These are phyloP conservation scores for Strix uralensis DNA, from an alignment of 2,113 vertebrate genomes.

Conservation along the genomic window DNA sequence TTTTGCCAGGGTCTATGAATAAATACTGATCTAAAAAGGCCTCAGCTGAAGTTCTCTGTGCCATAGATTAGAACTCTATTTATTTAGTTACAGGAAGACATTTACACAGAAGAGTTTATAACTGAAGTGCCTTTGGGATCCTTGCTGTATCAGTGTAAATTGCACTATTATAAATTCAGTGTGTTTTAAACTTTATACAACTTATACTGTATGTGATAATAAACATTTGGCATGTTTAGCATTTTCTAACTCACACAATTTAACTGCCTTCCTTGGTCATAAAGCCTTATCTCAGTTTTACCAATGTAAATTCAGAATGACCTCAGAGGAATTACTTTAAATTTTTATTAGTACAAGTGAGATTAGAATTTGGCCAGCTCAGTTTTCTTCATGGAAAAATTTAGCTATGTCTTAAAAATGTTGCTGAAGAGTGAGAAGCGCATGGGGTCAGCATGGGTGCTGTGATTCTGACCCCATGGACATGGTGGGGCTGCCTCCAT, in stretches of 20 bases:
- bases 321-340: conserved; percentile 33
- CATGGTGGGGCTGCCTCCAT: fast-evolving
- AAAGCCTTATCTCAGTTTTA: conserved; percentile 33
- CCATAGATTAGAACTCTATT: neutral
- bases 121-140: neutral
- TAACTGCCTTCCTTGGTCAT: neutral
- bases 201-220: neutral
- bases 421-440: neutral
- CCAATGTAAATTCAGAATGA: neutral
- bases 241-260: neutral
- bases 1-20: neutral
- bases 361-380: neutral
- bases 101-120: conserved; percentile 34
- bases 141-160: neutral
- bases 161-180: neutral
- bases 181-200: conserved; percentile 6
- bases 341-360: neutral
- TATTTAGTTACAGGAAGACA: conserved; percentile 8
- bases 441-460: fast-evolving
- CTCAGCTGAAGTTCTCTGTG: neutral
- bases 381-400: neutral
- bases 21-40: neutral
- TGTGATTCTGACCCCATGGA: neutral
- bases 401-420: neutral
- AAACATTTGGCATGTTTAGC: conserved; percentile 47